phyloP scores from a whole-genome alignment of 37 sponge, comb jelly and placozoan species.

The Mnemiopsis leidyi region DNA sequence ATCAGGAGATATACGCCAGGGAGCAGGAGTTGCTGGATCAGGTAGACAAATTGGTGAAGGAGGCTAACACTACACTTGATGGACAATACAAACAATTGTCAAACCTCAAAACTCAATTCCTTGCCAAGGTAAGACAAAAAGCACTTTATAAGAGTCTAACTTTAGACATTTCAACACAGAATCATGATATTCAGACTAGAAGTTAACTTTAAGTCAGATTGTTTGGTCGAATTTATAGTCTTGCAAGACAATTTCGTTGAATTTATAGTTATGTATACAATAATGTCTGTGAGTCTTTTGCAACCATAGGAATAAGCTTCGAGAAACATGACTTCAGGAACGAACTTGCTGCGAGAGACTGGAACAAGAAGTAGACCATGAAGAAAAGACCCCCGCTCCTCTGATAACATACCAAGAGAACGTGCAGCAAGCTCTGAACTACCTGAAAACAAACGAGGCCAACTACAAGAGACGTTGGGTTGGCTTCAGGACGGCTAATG shows the following conservation, averaged over 20 bases:
- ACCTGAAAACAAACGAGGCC: slow-evolving; percentile 41
- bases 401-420: slow-evolving; percentile 44
- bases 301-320: no score
- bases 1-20: slow-evolving; percentile 59
- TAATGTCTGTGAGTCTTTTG: no score
- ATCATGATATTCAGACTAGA: no score
- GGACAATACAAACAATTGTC: slow-evolving; percentile 47
- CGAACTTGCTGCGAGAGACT: not conserved
- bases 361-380: not conserved
- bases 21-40: slow-evolving; percentile 29
- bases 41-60: slow-evolving; percentile 46
- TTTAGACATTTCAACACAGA: no score
- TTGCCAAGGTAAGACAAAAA: not conserved
- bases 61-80: slow-evolving; percentile 55
- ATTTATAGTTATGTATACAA: no score
- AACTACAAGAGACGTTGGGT: slow-evolving; percentile 61
- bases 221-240: no score
- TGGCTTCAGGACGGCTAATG: slow-evolving; percentile 59
- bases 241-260: no score
- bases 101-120: slow-evolving; percentile 31
- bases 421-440: slow-evolving; percentile 50
- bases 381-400: not conserved
- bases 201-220: no score
- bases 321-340: slow-evolving; percentile 20
- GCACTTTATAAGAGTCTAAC: no score